Evolutionary conservation across 2,113 vertebrate genomes (phyloP), one percentile per base, ranked within the genome.

Genomic region (Arenaria interpres): DNA sequence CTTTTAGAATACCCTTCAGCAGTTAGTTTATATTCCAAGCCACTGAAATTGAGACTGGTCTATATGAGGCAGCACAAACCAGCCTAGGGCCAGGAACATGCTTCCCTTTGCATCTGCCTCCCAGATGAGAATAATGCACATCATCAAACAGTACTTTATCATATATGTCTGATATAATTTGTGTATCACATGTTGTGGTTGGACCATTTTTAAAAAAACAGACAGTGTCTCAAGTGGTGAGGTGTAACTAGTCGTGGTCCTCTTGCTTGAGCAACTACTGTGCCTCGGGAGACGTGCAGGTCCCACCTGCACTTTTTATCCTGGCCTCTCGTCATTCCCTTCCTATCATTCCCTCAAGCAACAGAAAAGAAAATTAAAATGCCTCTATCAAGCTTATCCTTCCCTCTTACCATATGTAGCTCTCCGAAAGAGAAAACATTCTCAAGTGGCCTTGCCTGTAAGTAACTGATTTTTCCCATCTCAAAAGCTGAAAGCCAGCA

Each of bases 61-160:
- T 93, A 56, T 76, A 74, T 33, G 73, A 89, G 67, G 60, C 53
- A 93, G 92, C 73, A 59, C 54, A 90, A 96, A 96, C 84, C 87
- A 96, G 69, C 72, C 69, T 57, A 43, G 8, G 51, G 51, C 82
- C 39, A 76, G 79, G 78, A 86, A 80, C 71, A 84, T 39, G 35
- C 76, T 74, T 79, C 75, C 90, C 77, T 94, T 79, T 24, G 0
- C 30, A 50, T n/a, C 54, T 63, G 24, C 33, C 35, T 93, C 51
- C 82, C 48, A 41, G 57, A 71, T 95, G 91, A 96, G 93, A 56
- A 27, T 75, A 93, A 87, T 78, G 79, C 69, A 86, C 83, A 80
- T 89, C 69, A 68, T 88, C 45, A 81, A 88, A 81, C 71, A 86
- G 92, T 78, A 76, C 35, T 72, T 78, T 85, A 91, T 90, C 85